Evolutionary conservation across 2,113 vertebrate species (phyloP).

Genomic region (Gymnorhina tibicen): DNA sequence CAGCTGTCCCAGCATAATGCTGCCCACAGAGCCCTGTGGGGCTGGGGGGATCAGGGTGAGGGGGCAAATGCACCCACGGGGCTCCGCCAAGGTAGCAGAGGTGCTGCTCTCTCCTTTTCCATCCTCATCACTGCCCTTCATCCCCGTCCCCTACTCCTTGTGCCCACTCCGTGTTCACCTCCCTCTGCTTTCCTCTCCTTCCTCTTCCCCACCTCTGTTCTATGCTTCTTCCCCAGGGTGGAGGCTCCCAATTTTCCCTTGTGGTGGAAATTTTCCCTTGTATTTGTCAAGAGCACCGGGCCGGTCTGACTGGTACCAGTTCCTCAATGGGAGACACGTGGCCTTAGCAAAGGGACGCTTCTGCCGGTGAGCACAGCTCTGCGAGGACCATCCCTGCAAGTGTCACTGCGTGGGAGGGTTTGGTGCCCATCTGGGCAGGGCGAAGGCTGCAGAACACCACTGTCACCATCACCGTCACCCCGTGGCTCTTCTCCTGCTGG

Average conservation of each 20-base stretch:
- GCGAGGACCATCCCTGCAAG: background rate
- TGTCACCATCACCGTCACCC: accelerated
- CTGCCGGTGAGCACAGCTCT: background rate
- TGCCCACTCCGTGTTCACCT: accelerated
- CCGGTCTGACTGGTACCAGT: background rate
- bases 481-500: background rate
- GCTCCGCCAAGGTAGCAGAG: background rate
- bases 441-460: background rate
- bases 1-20: background rate
- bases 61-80: background rate
- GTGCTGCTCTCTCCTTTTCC: background rate
- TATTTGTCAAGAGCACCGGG: no score
- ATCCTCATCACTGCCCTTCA: background rate
- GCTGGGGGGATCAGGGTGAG: accelerated
- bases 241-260: background rate
- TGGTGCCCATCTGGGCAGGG: accelerated
- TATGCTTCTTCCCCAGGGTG: accelerated
- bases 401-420: accelerated
- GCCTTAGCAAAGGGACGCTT: background rate
- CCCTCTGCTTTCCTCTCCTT: background rate
- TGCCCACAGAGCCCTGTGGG: background rate
- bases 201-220: background rate
- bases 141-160: background rate
- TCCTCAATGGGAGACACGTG: accelerated
- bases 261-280: no score